These are phyloP conservation scores for Gortyna flavago DNA, from an alignment of 2,888 invertebrate genomes.

Conservation along the genomic window DNA sequence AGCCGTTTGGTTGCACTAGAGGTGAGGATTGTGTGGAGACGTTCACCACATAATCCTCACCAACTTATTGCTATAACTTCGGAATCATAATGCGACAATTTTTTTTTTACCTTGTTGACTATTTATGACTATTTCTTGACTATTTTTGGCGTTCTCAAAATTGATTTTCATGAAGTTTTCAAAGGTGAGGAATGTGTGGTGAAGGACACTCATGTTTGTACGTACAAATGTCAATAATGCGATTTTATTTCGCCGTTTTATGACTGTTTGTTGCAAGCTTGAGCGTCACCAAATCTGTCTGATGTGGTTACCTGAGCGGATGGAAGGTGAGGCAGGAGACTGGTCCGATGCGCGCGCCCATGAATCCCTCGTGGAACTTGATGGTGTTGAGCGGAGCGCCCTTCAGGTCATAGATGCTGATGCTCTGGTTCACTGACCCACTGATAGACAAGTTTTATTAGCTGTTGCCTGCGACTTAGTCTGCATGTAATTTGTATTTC, in stretches of 20 bases:
- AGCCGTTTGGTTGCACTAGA: too few species aligned
- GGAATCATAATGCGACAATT: too few species aligned
- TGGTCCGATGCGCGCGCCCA: conserved; percentile 95
- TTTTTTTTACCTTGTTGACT: too few species aligned
- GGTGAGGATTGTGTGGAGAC: too few species aligned
- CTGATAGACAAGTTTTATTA: conserved; percentile 80
- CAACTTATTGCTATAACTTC: too few species aligned
- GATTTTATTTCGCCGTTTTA: not conserved
- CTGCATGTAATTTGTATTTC: not conserved
- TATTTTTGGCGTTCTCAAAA: too few species aligned
- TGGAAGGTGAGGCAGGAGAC: conserved; percentile 97
- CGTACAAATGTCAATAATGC: too few species aligned
- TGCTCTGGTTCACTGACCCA: conserved; percentile 94
- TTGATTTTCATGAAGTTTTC: too few species aligned
- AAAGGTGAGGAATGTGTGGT: too few species aligned
- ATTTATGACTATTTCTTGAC: too few species aligned
- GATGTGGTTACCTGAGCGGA: conserved; percentile 90
- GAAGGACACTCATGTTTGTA: not conserved
- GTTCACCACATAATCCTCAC: too few species aligned
- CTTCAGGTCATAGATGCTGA: conserved; percentile 93
- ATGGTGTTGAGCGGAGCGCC: conserved; percentile 94
- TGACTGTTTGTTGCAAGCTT: not conserved
- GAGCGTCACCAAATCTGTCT: not conserved
- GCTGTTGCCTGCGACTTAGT: not conserved
- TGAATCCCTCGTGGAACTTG: conserved; percentile 97